Conservation (phyloP, 2,888 invertebrate genomes). For the Bimastos eiseni region DNA sequence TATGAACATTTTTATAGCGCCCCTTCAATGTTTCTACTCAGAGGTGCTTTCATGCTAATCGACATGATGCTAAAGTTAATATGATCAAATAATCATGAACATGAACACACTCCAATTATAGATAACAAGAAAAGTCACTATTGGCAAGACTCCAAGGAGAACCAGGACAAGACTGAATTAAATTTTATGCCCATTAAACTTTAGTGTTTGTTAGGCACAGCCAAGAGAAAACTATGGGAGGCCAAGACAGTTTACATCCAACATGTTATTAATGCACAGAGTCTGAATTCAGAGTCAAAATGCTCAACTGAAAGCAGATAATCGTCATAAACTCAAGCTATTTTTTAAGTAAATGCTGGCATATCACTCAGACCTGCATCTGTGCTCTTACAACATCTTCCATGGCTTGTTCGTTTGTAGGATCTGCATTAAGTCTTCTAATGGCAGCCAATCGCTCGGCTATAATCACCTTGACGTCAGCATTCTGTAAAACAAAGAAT, state of each 20-base stretch:
- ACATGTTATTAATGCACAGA: background rate
- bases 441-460: slow-evolving; percentile 83
- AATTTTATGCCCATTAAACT: background rate
- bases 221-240: background rate
- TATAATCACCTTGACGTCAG: slow-evolving; percentile 74
- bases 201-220: background rate
- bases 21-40: too few species aligned
- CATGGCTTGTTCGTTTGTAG: slow-evolving; percentile 74
- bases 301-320: background rate
- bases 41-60: too few species aligned
- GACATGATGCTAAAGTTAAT: too few species aligned
- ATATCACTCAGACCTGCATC: slow-evolving; percentile 68
- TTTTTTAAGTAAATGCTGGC: background rate
- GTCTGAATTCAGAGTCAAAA: background rate
- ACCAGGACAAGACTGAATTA: background rate
- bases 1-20: too few species aligned
- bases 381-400: slow-evolving; percentile 75
- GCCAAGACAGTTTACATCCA: background rate
- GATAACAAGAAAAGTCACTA: too few species aligned
- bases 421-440: slow-evolving; percentile 79
- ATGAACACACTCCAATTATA: too few species aligned
- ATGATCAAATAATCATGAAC: too few species aligned
- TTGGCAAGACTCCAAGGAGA: too few species aligned
- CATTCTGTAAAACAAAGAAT: background rate
- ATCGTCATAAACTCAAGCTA: background rate